These are phyloP conservation scores for Phataginus tricuspis DNA, from an alignment of 2,797 vertebrate genomes.

Conservation along the genomic window DNA sequence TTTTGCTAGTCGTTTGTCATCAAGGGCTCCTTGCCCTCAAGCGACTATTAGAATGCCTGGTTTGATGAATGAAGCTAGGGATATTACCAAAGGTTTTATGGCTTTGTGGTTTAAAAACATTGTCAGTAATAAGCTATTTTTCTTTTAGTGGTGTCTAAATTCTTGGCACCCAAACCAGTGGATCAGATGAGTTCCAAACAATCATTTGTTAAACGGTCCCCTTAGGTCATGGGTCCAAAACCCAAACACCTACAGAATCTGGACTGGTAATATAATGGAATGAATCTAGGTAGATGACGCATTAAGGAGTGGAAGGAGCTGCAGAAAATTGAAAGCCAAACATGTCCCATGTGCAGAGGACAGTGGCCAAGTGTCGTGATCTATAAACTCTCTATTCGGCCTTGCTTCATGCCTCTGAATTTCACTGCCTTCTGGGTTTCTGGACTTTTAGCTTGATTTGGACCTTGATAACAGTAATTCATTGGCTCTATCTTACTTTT, in stretches of 20 bases:
- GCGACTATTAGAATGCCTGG: slow-evolving; percentile 71
- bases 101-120: slow-evolving; percentile 69
- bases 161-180: slow-evolving; percentile 61
- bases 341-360: not conserved
- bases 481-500: not conserved
- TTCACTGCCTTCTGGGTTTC: not conserved
- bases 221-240: slow-evolving; percentile 31
- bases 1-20: slow-evolving; percentile 70
- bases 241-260: not conserved
- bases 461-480: not conserved
- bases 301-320: not conserved
- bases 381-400: not conserved
- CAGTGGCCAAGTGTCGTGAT: not conserved
- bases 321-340: not conserved
- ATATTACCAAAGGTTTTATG: slow-evolving; percentile 72
- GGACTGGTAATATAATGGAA: not conserved
- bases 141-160: slow-evolving; percentile 62
- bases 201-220: slow-evolving; percentile 50
- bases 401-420: not conserved
- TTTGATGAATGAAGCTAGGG: slow-evolving; percentile 74
- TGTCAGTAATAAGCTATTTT: slow-evolving; percentile 77
- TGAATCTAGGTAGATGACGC: not conserved
- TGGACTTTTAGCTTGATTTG: not conserved
- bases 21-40: slow-evolving; percentile 60
- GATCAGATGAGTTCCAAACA: slow-evolving; percentile 55